Percentiles rank a stretch among this genome's conserved stretches.
phyloP scores from a whole-genome alignment of 2,888 invertebrate species.

The Cheiracanthium punctorium region DNA sequence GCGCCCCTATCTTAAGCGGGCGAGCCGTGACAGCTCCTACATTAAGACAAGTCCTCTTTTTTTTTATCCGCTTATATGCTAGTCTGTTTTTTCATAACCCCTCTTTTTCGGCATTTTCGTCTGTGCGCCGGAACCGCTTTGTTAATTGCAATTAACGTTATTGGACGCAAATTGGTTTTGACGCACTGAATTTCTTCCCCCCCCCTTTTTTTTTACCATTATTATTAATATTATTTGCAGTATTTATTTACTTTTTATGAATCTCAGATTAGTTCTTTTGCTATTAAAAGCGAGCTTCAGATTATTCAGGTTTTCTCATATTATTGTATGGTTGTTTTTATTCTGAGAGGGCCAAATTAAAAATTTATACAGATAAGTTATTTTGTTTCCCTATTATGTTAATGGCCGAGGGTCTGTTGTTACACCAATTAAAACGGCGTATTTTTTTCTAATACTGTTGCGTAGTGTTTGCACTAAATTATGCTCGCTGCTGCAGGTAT shows the following conservation, averaged over 20 bases:
- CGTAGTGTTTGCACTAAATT: too few species aligned
- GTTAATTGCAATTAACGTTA: conserved; percentile 68
- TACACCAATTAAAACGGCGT: too few species aligned
- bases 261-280: neutral
- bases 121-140: conserved; percentile 46
- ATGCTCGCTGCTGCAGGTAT: too few species aligned
- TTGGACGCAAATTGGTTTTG: conserved; percentile 67
- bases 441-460: too few species aligned
- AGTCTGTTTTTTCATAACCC: conserved; percentile 12
- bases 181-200: conserved; percentile 28
- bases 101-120: conserved; percentile 23
- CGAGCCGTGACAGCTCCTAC: conserved; percentile 63
- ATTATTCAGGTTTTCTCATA: neutral
- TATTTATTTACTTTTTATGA: neutral
- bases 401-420: too few species aligned
- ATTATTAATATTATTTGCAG: too few species aligned
- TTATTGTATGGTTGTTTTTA: neutral
- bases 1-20: neutral
- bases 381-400: too few species aligned
- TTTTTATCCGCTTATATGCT: conserved; percentile 11
- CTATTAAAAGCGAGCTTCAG: neutral
- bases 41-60: conserved; percentile 50
- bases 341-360: too few species aligned
- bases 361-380: too few species aligned
- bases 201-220: neutral